Evolutionary conservation across 2,113 vertebrate genomes (phyloP), one percentile per base, ranked within the genome.

Genomic region (Tringa solitaria): DNA sequence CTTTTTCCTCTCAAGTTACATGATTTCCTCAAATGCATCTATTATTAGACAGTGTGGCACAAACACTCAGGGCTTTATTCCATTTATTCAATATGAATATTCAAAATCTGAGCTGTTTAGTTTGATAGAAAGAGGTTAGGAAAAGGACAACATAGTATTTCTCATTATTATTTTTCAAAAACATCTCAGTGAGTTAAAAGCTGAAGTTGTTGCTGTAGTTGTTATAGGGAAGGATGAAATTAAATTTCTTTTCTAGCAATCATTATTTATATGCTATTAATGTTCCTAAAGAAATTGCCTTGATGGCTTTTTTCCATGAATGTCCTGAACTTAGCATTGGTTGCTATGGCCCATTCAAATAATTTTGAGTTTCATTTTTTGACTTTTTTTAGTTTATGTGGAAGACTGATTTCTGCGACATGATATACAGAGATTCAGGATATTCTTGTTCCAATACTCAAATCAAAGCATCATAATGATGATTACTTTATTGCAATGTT

Each of bases 41-140:
- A 88, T 96, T 91, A 96, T 96, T 95, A 94, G 81, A 54, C 20
- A 73, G 28, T 18, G 6, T 75, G 78, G 27, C 57, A 93, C 57
- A 90, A 95, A 93, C 54, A 77, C 35, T 81, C 20, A 59, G 22
- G 45, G 35, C 60, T 94, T 65, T 70, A 80, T 89, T 87, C 57
- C 57, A 57, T 86, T 90, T 94, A 78, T 61, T 84, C 57, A 53
- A 84, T 85, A 92, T 60, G 68, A 92, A 91, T 96, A 95, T 93
- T 95, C 95, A 96, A 85, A 90, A 74, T 59, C 12, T 54, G 50
- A 90, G 32, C 20, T 83, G 30, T 80, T 89, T 68, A 30, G 22
- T 85, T 93, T 70, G 32, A 41, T 70, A 67, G 43, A 54, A 84
- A 70, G 20, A 83, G 78, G 90, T 96, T 82, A 88, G 41, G 19